These are phyloP conservation scores for Elachura formosa DNA, from an alignment of 2,113 vertebrate species.

Conservation along the genomic window DNA sequence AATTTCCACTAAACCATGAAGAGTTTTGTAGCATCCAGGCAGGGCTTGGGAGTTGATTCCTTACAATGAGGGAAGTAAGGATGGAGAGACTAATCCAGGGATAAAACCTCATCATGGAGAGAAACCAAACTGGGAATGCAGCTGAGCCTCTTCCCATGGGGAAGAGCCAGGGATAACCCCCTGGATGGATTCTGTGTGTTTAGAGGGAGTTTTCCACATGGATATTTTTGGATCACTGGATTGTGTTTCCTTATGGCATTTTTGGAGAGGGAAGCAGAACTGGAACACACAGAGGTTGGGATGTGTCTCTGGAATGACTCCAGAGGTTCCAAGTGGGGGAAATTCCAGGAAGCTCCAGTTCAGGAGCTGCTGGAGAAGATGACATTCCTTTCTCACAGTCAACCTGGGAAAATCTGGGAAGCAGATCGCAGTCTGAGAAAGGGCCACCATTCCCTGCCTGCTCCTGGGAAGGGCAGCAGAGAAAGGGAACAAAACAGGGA, in stretches of 20 bases:
- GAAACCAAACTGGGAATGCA: neutral
- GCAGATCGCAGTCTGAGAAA: neutral
- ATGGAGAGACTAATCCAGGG: neutral
- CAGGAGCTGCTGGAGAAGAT: neutral
- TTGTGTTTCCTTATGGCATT: neutral
- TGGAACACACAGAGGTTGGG: fast-evolving
- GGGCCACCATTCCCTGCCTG: neutral
- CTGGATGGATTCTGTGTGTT: neutral
- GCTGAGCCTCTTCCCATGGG: fast-evolving
- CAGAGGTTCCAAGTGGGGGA: neutral
- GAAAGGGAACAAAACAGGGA: neutral
- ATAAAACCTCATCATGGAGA: neutral
- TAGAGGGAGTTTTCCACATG: neutral
- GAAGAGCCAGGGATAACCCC: neutral
- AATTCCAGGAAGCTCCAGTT: neutral
- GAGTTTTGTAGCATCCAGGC: neutral
- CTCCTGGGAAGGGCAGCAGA: neutral
- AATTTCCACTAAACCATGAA: neutral
- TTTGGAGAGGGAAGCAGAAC: neutral
- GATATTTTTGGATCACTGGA: neutral
- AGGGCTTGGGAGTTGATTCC: neutral
- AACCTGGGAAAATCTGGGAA: neutral
- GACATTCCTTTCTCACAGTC: neutral
- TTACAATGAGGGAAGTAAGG: neutral
- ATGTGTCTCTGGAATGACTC: fast-evolving